Evolutionary conservation across 2,113 vertebrate species (phyloP), one percentile per base, ranked within the genome.

Genomic region (Eleginops maclovinus): DNA sequence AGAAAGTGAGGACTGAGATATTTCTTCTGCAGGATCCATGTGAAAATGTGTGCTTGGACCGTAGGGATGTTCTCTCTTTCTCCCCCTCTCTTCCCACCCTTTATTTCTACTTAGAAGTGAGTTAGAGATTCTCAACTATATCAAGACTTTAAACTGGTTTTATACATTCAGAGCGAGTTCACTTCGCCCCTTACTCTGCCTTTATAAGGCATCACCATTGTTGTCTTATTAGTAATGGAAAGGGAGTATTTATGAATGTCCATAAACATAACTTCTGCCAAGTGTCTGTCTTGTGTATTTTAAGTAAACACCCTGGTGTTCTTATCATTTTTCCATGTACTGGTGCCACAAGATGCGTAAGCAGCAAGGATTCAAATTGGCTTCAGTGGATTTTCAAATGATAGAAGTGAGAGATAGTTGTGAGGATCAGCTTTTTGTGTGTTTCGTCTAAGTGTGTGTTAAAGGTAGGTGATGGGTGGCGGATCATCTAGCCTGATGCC

Each of bases 211-310:
- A 51, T 79, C 62, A 11, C 36, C 65, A 63, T 79, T 81, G 75
- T 83, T 82, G 66, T 91, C 79, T 83, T 76, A 86, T 88, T 90
- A 83, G 82, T 73, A 83, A 90, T 88, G 82, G 83, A 89, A 64
- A 84, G 63, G 41, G 72, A 75, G 46, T 88, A 74, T 84, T 84
- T 86, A 85, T 85, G 79, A 72, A 72, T 55, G 51, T 79, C 79
- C 66, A 88, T 84, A 83, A 87, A 90, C 84, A 87, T 46, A 41
- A 80, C 71, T 59, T 46, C 83, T 84, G 85, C 82, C 66, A 85
- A 88, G 83, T 72, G 64, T 84, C 86, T 82, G 72, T 63, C 56
- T 82, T 81, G 75, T 89, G 56, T 79, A 83, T 85, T 68, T 81
- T 78, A 84, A 79, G 56, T 79, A 86, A 86, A 85, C 71, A 75